Percentiles rank a stretch among this genome's conserved stretches.
Evolutionary conservation across 2,113 vertebrate species (phyloP).

Genomic region (Microtus oregoni): DNA sequence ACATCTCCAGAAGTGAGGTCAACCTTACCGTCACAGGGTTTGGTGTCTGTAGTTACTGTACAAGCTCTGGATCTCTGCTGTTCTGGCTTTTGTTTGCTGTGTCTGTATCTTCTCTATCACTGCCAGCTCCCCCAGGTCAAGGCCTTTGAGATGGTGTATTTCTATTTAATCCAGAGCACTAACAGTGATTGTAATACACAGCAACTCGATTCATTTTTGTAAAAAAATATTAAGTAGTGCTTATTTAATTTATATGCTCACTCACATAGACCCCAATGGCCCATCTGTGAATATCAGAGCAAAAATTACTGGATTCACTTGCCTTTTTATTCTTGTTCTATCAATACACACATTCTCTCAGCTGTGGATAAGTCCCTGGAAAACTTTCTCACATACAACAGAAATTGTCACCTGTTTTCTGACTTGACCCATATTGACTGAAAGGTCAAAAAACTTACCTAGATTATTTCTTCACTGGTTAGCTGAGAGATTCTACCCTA

Average conservation of each 20-base stretch:
- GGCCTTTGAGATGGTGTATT: background rate
- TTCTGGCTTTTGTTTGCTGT: background rate
- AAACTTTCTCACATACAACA: background rate
- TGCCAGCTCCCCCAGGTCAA: background rate
- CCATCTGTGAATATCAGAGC: background rate
- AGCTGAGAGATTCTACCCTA: background rate
- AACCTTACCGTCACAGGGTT: rapidly evolving
- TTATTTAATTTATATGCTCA: background rate
- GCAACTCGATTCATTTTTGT: background rate
- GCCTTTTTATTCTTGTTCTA: background rate
- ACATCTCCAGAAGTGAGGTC: background rate
- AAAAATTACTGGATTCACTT: background rate
- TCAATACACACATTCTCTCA: background rate
- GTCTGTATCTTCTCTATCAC: background rate
- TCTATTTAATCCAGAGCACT: background rate
- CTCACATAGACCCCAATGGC: background rate
- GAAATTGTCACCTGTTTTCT: background rate
- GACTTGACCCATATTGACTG: background rate
- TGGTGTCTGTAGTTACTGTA: background rate
- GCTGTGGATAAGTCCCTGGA: background rate
- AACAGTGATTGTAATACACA: background rate
- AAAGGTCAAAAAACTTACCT: background rate
- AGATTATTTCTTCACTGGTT: background rate
- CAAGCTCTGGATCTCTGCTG: background rate
- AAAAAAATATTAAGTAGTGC: background rate